A percentile compares a stretch with the other conserved stretches of the same genome.
These are phyloP conservation scores for Scaptomyza hsui DNA, from an alignment of 1,140 invertebrate genomes.

Conservation along the genomic window DNA sequence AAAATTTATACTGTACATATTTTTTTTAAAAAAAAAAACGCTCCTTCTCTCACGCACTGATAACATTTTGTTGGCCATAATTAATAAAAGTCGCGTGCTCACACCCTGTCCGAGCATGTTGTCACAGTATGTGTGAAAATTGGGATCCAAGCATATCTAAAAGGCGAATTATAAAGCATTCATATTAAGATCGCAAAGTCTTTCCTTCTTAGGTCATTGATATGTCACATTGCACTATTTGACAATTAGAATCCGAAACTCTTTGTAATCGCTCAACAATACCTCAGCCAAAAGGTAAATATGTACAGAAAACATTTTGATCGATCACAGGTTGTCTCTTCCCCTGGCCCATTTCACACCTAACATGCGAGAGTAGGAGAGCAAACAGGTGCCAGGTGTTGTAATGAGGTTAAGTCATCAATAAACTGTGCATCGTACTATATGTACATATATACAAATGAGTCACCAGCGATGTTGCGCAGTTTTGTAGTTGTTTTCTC, in stretches of 20 bases:
- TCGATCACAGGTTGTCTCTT: slow-evolving; percentile 57
- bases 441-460: slow-evolving; percentile 59
- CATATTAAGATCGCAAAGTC: too few species aligned
- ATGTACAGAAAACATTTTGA: slow-evolving; percentile 41
- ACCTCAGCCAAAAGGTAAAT: slow-evolving; percentile 13
- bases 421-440: slow-evolving; percentile 58
- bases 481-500: slow-evolving; percentile 62
- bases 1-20: slow-evolving; percentile 38
- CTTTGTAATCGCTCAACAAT: slow-evolving; percentile 5
- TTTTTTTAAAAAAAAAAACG: too few species aligned
- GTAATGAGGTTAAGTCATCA: slow-evolving; percentile 78
- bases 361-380: slow-evolving; percentile 14
- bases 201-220: slow-evolving; percentile 42
- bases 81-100: slow-evolving; percentile 76
- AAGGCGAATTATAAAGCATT: background rate
- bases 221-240: slow-evolving; percentile 60
- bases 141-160: slow-evolving; percentile 18
- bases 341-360: slow-evolving; percentile 68
- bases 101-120: slow-evolving; percentile 46
- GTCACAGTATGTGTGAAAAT: slow-evolving; percentile 46
- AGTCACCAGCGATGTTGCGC: slow-evolving; percentile 60
- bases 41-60: slow-evolving; percentile 30
- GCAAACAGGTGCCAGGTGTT: slow-evolving; percentile 65
- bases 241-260: slow-evolving; percentile 51
- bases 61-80: slow-evolving; percentile 65